Conservation (phyloP, 2,888 invertebrate genomes). For the Heteromurus nitidus region DNA sequence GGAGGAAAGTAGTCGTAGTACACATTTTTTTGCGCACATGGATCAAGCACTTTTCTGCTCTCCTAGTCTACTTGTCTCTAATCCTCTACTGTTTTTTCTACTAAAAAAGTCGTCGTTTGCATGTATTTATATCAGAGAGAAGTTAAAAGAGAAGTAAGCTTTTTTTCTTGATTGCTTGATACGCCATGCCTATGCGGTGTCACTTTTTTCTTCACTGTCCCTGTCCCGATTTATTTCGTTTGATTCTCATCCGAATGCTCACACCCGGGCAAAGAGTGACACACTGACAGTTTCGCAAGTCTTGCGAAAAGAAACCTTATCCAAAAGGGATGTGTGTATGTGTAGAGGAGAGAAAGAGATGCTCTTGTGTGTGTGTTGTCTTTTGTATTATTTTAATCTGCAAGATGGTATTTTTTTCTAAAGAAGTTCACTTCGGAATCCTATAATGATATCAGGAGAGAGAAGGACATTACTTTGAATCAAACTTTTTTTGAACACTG, state of each 20-base stretch:
- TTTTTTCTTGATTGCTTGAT: slow-evolving; percentile 45
- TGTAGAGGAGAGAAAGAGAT: not conserved
- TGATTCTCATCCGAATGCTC: slow-evolving; percentile 35
- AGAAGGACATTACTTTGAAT: slow-evolving; percentile 28
- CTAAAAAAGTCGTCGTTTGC: not conserved
- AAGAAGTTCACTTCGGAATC: slow-evolving; percentile 21
- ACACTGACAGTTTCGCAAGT: slow-evolving; percentile 52
- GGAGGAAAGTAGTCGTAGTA: not conserved
- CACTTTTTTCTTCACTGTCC: slow-evolving; percentile 59
- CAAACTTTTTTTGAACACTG: slow-evolving; percentile 30
- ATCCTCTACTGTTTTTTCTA: slow-evolving; percentile 12
- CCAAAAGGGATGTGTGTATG: slow-evolving; percentile 18
- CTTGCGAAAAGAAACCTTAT: slow-evolving; percentile 22
- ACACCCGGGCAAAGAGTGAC: slow-evolving; percentile 60
- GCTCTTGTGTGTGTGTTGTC: slow-evolving; percentile 3
- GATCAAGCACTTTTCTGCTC: slow-evolving; percentile 7
- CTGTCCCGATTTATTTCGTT: slow-evolving; percentile 60
- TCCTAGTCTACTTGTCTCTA: not conserved
- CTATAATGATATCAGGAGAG: not conserved
- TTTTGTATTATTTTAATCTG: not conserved
- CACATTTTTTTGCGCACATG: not conserved
- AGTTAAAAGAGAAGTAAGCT: slow-evolving; percentile 37
- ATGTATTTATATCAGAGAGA: slow-evolving; percentile 50
- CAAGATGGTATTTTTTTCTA: slow-evolving; percentile 17
- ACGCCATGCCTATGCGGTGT: slow-evolving; percentile 25